phyloP scores from a whole-genome alignment of 2,113 vertebrate genomes.

The Trochalopteron elliotii region DNA sequence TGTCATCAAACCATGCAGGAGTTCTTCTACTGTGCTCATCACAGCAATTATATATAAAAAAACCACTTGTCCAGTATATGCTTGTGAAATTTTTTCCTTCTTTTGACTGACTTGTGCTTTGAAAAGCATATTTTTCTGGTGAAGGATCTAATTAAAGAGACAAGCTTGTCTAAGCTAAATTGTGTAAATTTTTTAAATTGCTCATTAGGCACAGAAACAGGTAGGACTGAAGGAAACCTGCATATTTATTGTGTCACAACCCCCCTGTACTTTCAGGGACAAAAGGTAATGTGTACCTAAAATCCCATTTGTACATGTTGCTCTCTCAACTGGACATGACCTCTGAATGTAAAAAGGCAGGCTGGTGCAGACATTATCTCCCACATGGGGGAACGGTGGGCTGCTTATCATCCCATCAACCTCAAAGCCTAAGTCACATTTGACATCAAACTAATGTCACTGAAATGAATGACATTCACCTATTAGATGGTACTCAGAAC shows the following conservation, averaged over 20 bases:
- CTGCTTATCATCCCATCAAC: constrained; percentile 58
- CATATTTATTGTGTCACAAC: background rate
- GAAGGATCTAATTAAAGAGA: background rate
- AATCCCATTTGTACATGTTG: constrained; percentile 42
- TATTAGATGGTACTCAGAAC: background rate
- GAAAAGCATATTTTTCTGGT: background rate
- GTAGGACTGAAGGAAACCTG: background rate
- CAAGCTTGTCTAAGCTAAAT: background rate
- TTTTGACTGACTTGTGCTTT: background rate
- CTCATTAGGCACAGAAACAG: background rate
- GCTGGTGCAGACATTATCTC: background rate
- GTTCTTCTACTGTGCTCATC: background rate
- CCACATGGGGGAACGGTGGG: background rate
- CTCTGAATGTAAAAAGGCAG: constrained; percentile 50
- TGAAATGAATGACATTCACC: constrained; percentile 13
- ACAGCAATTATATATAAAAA: background rate
- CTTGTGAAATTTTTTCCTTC: background rate
- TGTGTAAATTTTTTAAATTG: background rate
- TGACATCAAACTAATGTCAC: constrained; percentile 7
- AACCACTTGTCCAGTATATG: background rate
- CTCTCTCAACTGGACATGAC: constrained; percentile 37
- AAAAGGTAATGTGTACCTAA: constrained; percentile 36
- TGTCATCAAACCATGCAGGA: background rate
- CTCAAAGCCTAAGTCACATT: constrained; percentile 37
- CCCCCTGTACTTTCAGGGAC: background rate